Percentiles rank a stretch among this genome's conserved stretches.
These are phyloP conservation scores for Eledona agricola DNA, from an alignment of 2,888 invertebrate genomes.

Conservation along the genomic window DNA sequence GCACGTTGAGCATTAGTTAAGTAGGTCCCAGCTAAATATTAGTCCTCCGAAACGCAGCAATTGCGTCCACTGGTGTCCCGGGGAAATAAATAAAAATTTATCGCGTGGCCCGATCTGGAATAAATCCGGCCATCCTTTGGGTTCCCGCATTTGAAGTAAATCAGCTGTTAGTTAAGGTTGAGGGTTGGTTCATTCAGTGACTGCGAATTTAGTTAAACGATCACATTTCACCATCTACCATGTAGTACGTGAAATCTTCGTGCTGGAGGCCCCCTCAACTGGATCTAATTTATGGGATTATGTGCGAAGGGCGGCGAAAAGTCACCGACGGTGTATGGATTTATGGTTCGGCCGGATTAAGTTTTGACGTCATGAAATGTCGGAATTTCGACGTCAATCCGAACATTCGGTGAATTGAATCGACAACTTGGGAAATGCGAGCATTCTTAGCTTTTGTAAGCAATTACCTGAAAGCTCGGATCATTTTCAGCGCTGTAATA, in stretches of 20 bases:
- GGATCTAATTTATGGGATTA: conserved; percentile 20
- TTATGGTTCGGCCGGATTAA: conserved; percentile 4
- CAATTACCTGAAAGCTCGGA: conserved; percentile 9
- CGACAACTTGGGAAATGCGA: too few relatives aligned
- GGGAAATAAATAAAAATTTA: conserved; percentile 18
- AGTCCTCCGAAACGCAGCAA: too few relatives aligned
- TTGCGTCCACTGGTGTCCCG: too few relatives aligned
- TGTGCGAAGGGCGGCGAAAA: conserved; percentile 18
- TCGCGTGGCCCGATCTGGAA: conserved; percentile 10
- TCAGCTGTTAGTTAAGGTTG: conserved; percentile 24
- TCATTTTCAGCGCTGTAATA: conserved; percentile 9
- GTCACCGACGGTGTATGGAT: conserved; percentile 6
- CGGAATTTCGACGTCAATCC: too few relatives aligned
- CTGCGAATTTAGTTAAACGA: conserved; percentile 12
- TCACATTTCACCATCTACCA: conserved; percentile 17
- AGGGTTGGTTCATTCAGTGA: conserved; percentile 17
- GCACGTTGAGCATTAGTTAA: conserved; percentile 2
- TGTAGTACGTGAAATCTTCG: conserved; percentile 12
- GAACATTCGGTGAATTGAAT: too few relatives aligned
- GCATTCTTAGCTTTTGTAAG: too few relatives aligned
- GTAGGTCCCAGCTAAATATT: conserved; percentile 1
- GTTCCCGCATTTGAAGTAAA: conserved; percentile 19
- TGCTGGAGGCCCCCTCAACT: conserved; percentile 17
- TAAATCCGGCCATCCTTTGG: conserved; percentile 15
- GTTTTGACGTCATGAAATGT: too few relatives aligned